Conservation (phyloP, 2,888 invertebrate species). For the Troilus luridus region DNA sequence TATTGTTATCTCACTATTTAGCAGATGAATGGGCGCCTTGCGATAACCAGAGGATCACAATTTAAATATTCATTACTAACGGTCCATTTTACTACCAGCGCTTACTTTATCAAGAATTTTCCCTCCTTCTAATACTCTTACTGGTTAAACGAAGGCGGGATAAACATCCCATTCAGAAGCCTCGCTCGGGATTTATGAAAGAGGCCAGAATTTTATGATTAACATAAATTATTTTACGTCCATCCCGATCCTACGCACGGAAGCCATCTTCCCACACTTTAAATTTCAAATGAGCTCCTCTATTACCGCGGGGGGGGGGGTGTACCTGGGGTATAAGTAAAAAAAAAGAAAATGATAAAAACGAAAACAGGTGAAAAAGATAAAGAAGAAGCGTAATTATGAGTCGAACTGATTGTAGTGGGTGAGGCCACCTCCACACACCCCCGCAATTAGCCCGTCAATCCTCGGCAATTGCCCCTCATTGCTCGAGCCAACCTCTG, state of each 20-base stretch:
- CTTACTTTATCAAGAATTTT: conserved; percentile 22
- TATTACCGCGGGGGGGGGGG: conserved; percentile 11
- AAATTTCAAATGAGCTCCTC: conserved; percentile 53
- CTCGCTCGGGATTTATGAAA: conserved; percentile 11
- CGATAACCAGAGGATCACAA: not conserved
- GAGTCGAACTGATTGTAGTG: conserved; percentile 28
- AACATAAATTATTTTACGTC: conserved; percentile 53
- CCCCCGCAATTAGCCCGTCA: conserved; percentile 51
- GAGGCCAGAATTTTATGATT: conserved; percentile 41
- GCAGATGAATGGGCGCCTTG: not conserved
- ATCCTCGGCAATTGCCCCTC: conserved; percentile 45
- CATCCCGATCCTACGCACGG: conserved; percentile 41
- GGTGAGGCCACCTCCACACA: conserved; percentile 50
- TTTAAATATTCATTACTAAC: conserved; percentile 36
- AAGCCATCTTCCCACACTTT: conserved; percentile 54
- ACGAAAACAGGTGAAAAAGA: conserved; percentile 43
- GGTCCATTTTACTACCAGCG: conserved; percentile 17
- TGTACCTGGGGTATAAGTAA: conserved; percentile 7
- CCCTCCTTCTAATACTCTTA: conserved; percentile 1
- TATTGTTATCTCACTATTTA: not conserved
- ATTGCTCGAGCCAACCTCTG: conserved; percentile 43
- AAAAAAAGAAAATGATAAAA: conserved; percentile 15
- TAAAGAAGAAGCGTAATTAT: conserved; percentile 54
- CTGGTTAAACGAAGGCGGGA: not conserved
- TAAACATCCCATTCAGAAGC: conserved; percentile 33